Evolutionary conservation across 2,888 invertebrate genomes (phyloP).

Genomic region (Antheraea assamensis): DNA sequence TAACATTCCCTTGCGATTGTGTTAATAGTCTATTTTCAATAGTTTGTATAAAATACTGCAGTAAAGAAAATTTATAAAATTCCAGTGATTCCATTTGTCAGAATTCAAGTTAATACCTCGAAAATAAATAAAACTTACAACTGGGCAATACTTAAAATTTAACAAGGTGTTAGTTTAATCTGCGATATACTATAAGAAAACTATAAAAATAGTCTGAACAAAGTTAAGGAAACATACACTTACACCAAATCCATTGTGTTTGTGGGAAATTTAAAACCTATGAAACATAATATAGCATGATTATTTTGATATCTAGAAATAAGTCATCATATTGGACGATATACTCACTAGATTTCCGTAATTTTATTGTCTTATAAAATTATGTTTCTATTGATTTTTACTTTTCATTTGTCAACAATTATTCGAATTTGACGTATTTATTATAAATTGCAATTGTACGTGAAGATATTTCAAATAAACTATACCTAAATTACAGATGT

Average conservation of each 20-base stretch:
- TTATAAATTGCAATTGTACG: background rate
- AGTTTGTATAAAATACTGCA: background rate
- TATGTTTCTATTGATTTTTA: background rate
- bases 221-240: background rate
- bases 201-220: background rate
- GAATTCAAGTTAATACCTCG: no score
- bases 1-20: background rate
- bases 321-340: background rate
- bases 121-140: background rate
- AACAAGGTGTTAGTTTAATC: background rate
- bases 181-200: background rate
- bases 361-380: background rate
- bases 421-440: background rate
- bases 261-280: background rate
- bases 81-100: no score
- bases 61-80: no score
- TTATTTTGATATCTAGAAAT: background rate
- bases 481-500: no score
- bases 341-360: background rate
- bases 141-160: no score
- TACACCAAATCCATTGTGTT: background rate
- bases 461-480: background rate
- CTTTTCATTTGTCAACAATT: background rate
- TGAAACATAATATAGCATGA: background rate
- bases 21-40: background rate